A percentile compares a stretch with the other conserved stretches of the same genome.
These are phyloP conservation scores for Falco concolor DNA, from an alignment of 2,797 vertebrate genomes.

Conservation along the genomic window DNA sequence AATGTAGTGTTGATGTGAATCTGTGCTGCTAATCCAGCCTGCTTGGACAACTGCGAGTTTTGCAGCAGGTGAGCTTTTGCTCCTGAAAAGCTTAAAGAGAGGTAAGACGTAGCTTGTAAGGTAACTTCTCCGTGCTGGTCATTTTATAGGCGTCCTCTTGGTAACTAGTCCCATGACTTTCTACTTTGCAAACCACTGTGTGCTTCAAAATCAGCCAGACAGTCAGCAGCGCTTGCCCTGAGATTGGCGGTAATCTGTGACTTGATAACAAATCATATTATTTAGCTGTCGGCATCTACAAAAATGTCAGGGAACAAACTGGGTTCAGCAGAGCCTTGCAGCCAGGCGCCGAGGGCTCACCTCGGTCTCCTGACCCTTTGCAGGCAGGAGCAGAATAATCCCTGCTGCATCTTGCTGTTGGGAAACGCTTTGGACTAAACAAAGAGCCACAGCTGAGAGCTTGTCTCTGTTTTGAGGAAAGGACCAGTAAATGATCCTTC, in stretches of 20 bases:
- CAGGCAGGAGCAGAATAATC: background rate
- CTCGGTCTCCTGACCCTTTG: background rate
- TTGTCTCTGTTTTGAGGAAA: background rate
- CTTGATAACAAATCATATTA: background rate
- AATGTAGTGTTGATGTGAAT: background rate
- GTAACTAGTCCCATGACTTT: background rate
- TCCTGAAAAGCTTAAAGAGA: background rate
- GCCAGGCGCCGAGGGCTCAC: background rate
- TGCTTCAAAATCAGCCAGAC: background rate
- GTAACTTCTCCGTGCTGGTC: background rate
- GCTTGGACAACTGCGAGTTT: background rate
- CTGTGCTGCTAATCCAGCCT: background rate
- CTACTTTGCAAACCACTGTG: background rate
- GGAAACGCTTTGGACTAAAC: conserved; percentile 4
- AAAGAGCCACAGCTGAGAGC: conserved; percentile 35
- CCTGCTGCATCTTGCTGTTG: background rate
- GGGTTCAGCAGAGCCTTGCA: background rate
- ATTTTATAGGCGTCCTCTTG: background rate
- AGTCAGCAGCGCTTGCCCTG: background rate
- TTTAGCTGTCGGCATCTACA: background rate
- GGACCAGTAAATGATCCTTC: background rate
- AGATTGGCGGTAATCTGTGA: background rate
- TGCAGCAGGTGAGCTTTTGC: background rate
- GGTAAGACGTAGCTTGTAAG: background rate
- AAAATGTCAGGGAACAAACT: background rate